A percentile compares a stretch with the other conserved stretches of the same genome.
These are phyloP conservation scores for Drosophila nigricruria DNA, from an alignment of 2,888 invertebrate species.

Conservation along the genomic window DNA sequence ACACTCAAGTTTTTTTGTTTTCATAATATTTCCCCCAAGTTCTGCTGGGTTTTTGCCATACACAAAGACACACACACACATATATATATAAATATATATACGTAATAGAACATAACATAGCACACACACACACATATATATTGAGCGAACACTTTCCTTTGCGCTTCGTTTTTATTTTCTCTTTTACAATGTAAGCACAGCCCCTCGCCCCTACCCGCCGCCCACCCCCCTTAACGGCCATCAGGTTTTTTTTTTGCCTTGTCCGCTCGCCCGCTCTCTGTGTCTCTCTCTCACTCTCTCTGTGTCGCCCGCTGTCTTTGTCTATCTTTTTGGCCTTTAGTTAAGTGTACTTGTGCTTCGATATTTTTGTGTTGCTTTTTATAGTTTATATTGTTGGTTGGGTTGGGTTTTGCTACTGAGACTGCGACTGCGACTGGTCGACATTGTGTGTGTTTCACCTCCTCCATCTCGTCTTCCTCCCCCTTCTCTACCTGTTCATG, in stretches of 20 bases:
- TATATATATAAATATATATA: not conserved
- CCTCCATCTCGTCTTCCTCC: conserved; percentile 9
- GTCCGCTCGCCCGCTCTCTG: conserved; percentile 4
- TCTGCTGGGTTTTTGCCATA: conserved; percentile 43
- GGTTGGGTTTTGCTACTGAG: conserved; percentile 45
- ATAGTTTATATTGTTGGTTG: conserved; percentile 73
- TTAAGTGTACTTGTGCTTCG: conserved; percentile 75
- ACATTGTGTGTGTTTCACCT: conserved; percentile 44
- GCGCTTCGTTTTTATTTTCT: conserved; percentile 48
- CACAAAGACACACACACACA: conserved; percentile 16
- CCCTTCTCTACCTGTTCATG: conserved; percentile 11
- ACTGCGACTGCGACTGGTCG: conserved; percentile 36
- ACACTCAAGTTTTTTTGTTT: conserved; percentile 2
- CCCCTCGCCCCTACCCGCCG: not conserved
- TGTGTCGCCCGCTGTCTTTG: conserved; percentile 29
- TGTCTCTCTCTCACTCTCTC: conserved; percentile 2
- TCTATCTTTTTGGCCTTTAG: conserved; percentile 71
- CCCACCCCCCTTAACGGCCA: conserved; percentile 12
- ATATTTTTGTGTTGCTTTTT: conserved; percentile 75
- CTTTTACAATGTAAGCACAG: conserved; percentile 56
- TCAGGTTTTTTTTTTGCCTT: conserved; percentile 35
- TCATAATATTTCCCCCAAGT: conserved; percentile 26
- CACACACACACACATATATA: conserved; percentile 16
- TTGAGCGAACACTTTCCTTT: conserved; percentile 54
- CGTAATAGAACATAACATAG: conserved; percentile 27